A percentile compares a stretch with the other conserved stretches of the same genome.
These are phyloP conservation scores for Clarias batrachus DNA, from an alignment of 2,113 vertebrate species.

Conservation along the genomic window DNA sequence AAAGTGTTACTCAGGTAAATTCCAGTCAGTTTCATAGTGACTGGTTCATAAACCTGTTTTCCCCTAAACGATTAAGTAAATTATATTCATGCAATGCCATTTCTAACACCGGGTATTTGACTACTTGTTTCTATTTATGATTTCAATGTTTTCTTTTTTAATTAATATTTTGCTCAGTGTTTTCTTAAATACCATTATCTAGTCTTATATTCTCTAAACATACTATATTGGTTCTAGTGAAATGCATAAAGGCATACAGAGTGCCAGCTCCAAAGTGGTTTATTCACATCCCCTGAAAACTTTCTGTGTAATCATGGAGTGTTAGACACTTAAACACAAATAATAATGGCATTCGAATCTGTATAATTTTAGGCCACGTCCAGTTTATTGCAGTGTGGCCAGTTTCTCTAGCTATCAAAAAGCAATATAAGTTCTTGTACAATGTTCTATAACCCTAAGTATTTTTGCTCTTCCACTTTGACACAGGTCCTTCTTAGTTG, in stretches of 20 bases:
- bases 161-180: slow-evolving; percentile 12
- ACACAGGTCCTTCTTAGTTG: not conserved
- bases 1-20: slow-evolving; percentile 44
- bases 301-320: not conserved
- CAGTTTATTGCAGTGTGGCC: not conserved
- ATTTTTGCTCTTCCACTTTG: not conserved
- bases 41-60: not conserved
- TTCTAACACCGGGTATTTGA: slow-evolving; percentile 22
- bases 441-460: not conserved
- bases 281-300: not conserved
- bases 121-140: not conserved
- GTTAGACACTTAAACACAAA: not conserved
- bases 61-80: not conserved
- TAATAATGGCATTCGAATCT: not conserved
- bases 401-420: not conserved
- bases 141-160: not conserved
- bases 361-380: not conserved
- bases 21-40: slow-evolving; percentile 35
- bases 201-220: not conserved
- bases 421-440: slow-evolving; percentile 19
- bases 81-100: not conserved
- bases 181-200: not conserved
- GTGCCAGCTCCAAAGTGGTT: not conserved
- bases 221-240: not conserved
- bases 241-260: not conserved